Evolutionary conservation across 1,140 invertebrate species (phyloP).

Genomic region (Drosophila sturtevanti): DNA sequence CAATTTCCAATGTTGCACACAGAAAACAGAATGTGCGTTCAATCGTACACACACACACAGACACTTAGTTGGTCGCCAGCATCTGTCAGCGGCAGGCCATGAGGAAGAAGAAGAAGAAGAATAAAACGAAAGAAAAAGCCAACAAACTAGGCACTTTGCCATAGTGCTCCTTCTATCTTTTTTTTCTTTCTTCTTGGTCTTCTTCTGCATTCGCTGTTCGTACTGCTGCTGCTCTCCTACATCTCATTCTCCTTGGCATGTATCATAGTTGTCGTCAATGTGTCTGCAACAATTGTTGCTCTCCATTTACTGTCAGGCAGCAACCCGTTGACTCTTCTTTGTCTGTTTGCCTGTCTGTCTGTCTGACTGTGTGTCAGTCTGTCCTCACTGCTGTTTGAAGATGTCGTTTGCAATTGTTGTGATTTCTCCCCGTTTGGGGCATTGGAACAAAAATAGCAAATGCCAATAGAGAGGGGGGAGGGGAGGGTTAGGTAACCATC

Average conservation of each 20-base stretch:
- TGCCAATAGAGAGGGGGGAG: constrained; percentile 60
- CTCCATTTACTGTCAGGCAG: constrained; percentile 61
- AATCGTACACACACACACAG: constrained; percentile 19
- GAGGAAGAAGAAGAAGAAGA: neutral
- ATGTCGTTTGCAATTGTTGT: constrained; percentile 57
- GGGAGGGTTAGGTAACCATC: neutral
- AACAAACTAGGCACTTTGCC: constrained; percentile 34
- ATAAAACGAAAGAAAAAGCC: constrained; percentile 20
- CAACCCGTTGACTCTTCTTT: neutral
- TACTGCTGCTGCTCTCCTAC: neutral
- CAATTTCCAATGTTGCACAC: constrained; percentile 68
- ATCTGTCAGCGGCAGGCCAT: constrained; percentile 50
- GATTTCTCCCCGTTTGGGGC: constrained; percentile 51
- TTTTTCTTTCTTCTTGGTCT: neutral
- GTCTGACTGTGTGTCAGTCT: constrained; percentile 11
- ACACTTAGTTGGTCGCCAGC: constrained; percentile 10
- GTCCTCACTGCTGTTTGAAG: constrained; percentile 41
- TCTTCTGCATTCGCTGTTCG: neutral
- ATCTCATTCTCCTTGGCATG: constrained; percentile 10
- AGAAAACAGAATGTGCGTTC: constrained; percentile 53
- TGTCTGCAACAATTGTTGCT: constrained; percentile 79
- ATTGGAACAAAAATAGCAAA: constrained; percentile 36
- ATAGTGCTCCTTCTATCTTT: neutral
- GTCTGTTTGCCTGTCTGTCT: neutral
- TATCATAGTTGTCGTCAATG: constrained; percentile 61